Evolutionary conservation across 2,888 invertebrate species (phyloP), one percentile per base, ranked within the genome.

Genomic region (Mystacides longicornis): DNA sequence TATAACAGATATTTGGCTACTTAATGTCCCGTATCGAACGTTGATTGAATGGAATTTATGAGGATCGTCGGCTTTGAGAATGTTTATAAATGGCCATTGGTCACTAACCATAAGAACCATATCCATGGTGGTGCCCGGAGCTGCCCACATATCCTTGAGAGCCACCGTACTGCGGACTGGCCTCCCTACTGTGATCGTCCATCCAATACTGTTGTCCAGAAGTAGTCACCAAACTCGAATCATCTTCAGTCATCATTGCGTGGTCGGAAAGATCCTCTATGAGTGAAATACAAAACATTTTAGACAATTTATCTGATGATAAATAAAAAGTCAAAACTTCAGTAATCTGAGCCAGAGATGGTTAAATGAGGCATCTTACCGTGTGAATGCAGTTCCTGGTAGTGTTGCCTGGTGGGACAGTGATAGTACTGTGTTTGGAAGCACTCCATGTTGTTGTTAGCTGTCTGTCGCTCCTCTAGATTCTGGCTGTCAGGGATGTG

Each of bases 401-500:
- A 60, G 7, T 58, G 56, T 7, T 55, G 54, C 22, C 60, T 42
- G 9, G 52, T 42, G 4, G 54, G 16, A 31, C 56, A 58, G 31
- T 49, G 76, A 18, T 55, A 76, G 64, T 72, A 77, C 0, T 76
- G 73, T 0, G 75, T 71, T 43, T 76, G 75, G 55, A 76, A 76
- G 60, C 75, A 66, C 56, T 77, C 77, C 51, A 75, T 56, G 14
- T 37, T 37, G 37, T 16, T 37, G 37, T 37, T 16, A n/a, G 37
- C 3, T 9, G 52, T 55, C 75, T 75, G 0, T 72, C 74, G 47
- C 11, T 54, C 54, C 48, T 56, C 58, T 37, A 37, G 3, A 37
- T 16, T 11, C 7, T 7, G 27, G 27, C 27, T 11, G 11, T 11
- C 11, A 27, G 27, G 27, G 27, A 27, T 76, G 66, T 37, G 27